These are phyloP conservation scores for Temnothorax unifasciatus DNA, from an alignment of 2,888 invertebrate genomes.

Conservation along the genomic window DNA sequence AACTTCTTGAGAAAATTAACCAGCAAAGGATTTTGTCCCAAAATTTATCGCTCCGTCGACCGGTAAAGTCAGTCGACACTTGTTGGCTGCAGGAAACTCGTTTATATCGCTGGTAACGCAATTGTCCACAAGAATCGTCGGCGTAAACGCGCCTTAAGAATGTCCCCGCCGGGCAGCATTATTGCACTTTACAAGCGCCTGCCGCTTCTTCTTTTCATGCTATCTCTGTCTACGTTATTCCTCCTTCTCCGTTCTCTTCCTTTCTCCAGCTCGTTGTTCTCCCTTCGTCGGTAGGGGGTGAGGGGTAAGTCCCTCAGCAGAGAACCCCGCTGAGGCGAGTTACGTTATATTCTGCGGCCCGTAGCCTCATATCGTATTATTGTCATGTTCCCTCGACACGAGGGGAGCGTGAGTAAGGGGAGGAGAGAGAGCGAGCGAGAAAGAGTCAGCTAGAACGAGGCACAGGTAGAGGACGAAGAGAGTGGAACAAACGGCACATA, in stretches of 20 bases:
- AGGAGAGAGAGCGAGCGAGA: constrained; percentile 62
- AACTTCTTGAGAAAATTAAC: constrained; percentile 7
- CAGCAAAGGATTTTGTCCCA: neutral
- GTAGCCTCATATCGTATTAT: constrained; percentile 82
- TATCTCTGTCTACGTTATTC: constrained; percentile 19
- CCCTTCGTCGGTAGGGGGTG: constrained; percentile 31
- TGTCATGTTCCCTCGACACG: constrained; percentile 82
- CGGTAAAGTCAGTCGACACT: constrained; percentile 28
- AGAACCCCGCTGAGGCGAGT: constrained; percentile 79
- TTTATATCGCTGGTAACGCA: constrained; percentile 29
- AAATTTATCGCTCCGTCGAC: constrained; percentile 23
- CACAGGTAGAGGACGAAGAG: constrained; percentile 4
- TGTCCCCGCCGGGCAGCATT: constrained; percentile 46
- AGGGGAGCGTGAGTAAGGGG: constrained; percentile 53
- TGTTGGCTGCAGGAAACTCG: constrained; percentile 23
- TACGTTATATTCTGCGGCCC: constrained; percentile 83
- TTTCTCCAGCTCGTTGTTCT: constrained; percentile 31
- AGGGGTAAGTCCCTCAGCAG: constrained; percentile 48
- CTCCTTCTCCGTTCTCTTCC: constrained; percentile 9
- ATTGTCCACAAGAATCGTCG: constrained; percentile 36
- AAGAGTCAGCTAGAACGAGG: constrained; percentile 31
- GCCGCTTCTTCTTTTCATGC: constrained; percentile 26
- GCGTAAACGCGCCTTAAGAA: constrained; percentile 49
- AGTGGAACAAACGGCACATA: constrained; percentile 69
- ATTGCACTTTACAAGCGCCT: constrained; percentile 48